Base-by-base conservation (phyloP, 2,888 invertebrate species). In the Drosophila suboccidentalis region DNA sequence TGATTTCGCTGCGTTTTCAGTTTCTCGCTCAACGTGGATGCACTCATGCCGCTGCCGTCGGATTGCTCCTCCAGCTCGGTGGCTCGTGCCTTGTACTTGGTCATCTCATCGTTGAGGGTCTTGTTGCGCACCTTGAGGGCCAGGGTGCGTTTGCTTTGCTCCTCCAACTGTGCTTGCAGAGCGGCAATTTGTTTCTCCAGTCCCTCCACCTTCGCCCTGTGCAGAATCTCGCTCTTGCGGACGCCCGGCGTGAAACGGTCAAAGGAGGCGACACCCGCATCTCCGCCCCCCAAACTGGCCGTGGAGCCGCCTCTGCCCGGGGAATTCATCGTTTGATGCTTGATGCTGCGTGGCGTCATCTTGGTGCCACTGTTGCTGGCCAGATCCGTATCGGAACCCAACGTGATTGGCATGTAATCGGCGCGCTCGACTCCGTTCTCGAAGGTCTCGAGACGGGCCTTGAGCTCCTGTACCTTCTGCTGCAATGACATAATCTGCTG, bases 401-500 rank as follows among this genome's bases (percentile, higher is more conserved):
- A 15, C 0, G 76, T 26, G 2, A 89, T 60, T 1, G 88, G 88
- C 41, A 66, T 44, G 39, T 58, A 87, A 2, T 89, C 89, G 0
- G 29, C 39, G 0, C 82, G 78, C 13, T 87, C 89, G 8, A 22
- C n/a, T 0, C 83, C 65, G 5, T 59, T 71, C 54, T 90, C 87
- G 13, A 81, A 76, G 36, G 8, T 44, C 0, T 87, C 89, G 0
- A 96, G 80, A 87, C 95, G 96, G 22, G 94, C 94, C 82, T 95
- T 95, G 0, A 96, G 90, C 54, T 96, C 96, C 6, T 91, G 91
- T 53, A 96, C 93, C 92, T 95, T 96, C 58, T 95, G 94, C 88
- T 96, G 96, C 51, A 97, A 91, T 13, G 95, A 92, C 0, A 95
- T 91, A 67, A 97, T 96, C 87, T 96, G 95, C 85, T 97, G 96